A percentile compares a stretch with the other conserved stretches of the same genome.
phyloP scores from a whole-genome alignment of 2,888 invertebrate genomes.

The Chaetogeoica ovagalla region DNA sequence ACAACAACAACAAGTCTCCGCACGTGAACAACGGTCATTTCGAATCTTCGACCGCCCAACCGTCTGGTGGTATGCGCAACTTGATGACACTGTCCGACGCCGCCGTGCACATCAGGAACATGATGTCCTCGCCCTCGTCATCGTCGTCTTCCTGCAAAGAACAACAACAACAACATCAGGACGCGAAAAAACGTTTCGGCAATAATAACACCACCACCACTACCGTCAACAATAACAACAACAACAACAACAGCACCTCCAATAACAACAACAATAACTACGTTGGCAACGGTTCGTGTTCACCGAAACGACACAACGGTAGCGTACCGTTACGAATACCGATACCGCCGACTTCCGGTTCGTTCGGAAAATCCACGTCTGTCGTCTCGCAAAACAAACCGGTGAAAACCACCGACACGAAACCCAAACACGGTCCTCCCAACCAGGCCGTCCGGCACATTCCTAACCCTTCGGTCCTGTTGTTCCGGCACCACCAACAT shows the following conservation, averaged over 20 bases:
- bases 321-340: slow-evolving; percentile 38
- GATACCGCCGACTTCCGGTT: slow-evolving; percentile 24
- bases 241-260: not conserved
- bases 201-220: slow-evolving; percentile 44
- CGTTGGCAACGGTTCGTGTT: slow-evolving; percentile 24
- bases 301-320: slow-evolving; percentile 45
- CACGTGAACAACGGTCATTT: slow-evolving; percentile 16
- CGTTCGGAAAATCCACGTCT: not conserved
- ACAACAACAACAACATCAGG: not conserved
- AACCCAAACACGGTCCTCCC: slow-evolving; percentile 59
- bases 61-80: slow-evolving; percentile 60
- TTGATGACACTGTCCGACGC: slow-evolving; percentile 63
- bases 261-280: not conserved
- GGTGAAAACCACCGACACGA: slow-evolving; percentile 56
- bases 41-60: slow-evolving; percentile 9
- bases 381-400: not conserved
- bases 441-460: slow-evolving; percentile 69
- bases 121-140: slow-evolving; percentile 55
- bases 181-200: too few species aligned
- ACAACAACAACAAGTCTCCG: slow-evolving; percentile 43
- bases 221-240: not conserved
- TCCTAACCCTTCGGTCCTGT: slow-evolving; percentile 67
- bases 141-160: not conserved
- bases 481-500: slow-evolving; percentile 63
- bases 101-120: slow-evolving; percentile 58